Conservation (phyloP, 2,888 invertebrate genomes). For the Caenorhabditis zanzibari region DNA sequence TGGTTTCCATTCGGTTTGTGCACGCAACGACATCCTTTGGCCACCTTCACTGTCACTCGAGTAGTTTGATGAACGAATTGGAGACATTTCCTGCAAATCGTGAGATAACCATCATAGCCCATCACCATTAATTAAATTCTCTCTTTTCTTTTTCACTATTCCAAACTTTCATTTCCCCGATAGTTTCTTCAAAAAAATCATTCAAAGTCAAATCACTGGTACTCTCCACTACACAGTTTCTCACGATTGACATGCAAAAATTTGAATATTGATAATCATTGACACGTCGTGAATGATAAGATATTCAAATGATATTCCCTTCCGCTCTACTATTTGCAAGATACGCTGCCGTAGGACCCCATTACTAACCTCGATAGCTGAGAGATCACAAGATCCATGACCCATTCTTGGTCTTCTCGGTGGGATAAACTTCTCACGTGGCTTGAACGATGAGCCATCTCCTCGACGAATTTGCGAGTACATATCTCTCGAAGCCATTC, state of each 20-base stretch:
- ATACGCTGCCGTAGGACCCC: background rate
- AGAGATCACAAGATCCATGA: slow-evolving; percentile 46
- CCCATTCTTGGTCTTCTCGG: slow-evolving; percentile 38
- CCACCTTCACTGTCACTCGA: slow-evolving; percentile 36
- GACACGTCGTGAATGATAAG: slow-evolving; percentile 10
- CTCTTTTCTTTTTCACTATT: background rate
- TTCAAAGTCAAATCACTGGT: background rate
- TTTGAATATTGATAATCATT: slow-evolving; percentile 1
- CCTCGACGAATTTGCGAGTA: slow-evolving; percentile 46
- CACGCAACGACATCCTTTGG: slow-evolving; percentile 45
- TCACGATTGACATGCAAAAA: slow-evolving; percentile 27
- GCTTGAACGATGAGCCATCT: slow-evolving; percentile 14
- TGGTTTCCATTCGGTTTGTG: slow-evolving; percentile 55
- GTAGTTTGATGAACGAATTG: slow-evolving; percentile 57
- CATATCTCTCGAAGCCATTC: slow-evolving; percentile 11
- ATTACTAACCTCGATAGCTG: slow-evolving; percentile 51
- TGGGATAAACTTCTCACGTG: slow-evolving; percentile 33
- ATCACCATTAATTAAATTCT: slow-evolving; percentile 36
- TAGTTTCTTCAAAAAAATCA: background rate
- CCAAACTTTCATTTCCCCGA: background rate
- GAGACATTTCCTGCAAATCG: slow-evolving; percentile 68
- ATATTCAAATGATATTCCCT: slow-evolving; percentile 2
- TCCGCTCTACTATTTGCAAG: background rate
- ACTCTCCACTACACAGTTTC: slow-evolving; percentile 1
- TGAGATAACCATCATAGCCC: slow-evolving; percentile 41